A percentile compares a stretch with the other conserved stretches of the same genome.
phyloP scores from a whole-genome alignment of 2,113 vertebrate species.

The Otis tarda region DNA sequence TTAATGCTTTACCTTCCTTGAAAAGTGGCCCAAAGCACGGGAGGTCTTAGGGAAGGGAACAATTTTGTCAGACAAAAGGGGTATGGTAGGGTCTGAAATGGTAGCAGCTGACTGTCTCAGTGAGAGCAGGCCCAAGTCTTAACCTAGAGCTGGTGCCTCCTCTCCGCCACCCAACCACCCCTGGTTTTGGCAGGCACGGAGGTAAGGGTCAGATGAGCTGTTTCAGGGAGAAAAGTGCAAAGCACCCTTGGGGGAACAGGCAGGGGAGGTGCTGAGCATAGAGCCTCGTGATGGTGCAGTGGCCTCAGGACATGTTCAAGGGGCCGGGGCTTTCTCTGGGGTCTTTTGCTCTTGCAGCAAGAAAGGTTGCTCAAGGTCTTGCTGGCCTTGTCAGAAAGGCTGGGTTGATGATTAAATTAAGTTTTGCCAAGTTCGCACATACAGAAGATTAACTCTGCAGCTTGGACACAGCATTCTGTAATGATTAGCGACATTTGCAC shows the following conservation, averaged over 20 bases:
- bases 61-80: background rate
- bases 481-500: background rate
- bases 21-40: background rate
- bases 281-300: rapidly evolving
- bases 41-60: background rate
- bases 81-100: background rate
- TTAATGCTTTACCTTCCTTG: slow-evolving; percentile 19
- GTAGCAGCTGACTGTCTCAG: background rate
- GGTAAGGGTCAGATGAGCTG: background rate
- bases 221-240: background rate
- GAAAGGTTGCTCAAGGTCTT: background rate
- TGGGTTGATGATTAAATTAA: background rate
- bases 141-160: background rate
- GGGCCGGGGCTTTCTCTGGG: background rate
- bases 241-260: background rate
- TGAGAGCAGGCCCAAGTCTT: background rate
- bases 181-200: background rate
- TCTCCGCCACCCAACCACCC: background rate
- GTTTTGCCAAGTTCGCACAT: background rate
- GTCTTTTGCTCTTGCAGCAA: background rate
- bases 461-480: background rate
- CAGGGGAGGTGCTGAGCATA: background rate
- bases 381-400: background rate
- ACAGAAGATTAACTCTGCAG: background rate
- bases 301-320: background rate